phyloP scores from a whole-genome alignment of 2,888 invertebrate species.

The Hipparchia semele region DNA sequence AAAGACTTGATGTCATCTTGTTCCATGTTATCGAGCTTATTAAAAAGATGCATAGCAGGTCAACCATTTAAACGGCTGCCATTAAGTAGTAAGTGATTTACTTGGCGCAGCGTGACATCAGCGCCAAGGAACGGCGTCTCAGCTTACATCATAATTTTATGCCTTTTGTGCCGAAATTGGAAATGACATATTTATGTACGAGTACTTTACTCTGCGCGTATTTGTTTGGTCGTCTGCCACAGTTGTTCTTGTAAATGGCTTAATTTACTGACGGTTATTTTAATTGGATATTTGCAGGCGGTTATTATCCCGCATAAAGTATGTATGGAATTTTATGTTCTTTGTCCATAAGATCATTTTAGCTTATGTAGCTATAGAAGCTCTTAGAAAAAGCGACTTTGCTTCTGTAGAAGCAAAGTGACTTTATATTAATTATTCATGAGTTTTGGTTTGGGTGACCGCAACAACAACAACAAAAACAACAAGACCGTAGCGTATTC shows the following conservation, averaged over 20 bases:
- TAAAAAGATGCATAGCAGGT: slow-evolving; percentile 35
- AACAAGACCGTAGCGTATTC: too few relatives aligned
- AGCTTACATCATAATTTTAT: slow-evolving; percentile 38
- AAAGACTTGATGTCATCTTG: slow-evolving; percentile 23
- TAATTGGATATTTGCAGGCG: background rate
- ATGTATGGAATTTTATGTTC: background rate
- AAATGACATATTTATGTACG: slow-evolving; percentile 29
- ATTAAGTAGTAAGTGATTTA: slow-evolving; percentile 42
- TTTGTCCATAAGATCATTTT: too few relatives aligned
- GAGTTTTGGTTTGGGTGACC: too few relatives aligned
- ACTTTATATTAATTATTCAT: too few relatives aligned
- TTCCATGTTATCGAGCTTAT: slow-evolving; percentile 37
- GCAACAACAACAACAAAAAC: too few relatives aligned
- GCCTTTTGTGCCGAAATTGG: slow-evolving; percentile 35
- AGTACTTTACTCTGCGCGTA: slow-evolving; percentile 17
- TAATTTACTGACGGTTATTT: slow-evolving; percentile 5
- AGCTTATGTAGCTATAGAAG: too few relatives aligned
- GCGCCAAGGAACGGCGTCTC: slow-evolving; percentile 33
- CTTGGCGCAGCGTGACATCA: slow-evolving; percentile 38
- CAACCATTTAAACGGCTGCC: slow-evolving; percentile 36
- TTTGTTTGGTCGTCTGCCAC: slow-evolving; percentile 22
- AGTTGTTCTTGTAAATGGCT: slow-evolving; percentile 25
- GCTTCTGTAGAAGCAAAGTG: too few relatives aligned
- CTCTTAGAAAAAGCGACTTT: too few relatives aligned
- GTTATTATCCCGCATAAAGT: background rate